Conservation (phyloP, 37 sponge, comb jelly and placozoan genomes). For the Axinella damicornis region DNA sequence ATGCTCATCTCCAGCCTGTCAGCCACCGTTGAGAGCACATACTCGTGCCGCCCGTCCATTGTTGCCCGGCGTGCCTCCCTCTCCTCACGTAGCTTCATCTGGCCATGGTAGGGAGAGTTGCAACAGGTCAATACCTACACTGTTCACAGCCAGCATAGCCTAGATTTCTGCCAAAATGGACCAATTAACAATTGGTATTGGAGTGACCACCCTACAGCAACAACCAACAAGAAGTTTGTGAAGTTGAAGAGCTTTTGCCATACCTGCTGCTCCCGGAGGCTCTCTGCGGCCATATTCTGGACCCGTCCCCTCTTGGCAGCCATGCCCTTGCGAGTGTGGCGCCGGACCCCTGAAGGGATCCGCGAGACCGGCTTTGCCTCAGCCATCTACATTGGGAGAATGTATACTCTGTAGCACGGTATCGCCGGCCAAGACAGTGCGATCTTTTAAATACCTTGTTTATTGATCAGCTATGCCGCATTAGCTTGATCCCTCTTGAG, state of each 20-base stretch:
- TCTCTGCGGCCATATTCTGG: conserved; percentile 19
- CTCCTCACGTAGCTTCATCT: conserved; percentile 74
- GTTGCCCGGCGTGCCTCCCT: conserved; percentile 84
- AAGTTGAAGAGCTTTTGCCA: too few species aligned
- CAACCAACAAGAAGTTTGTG: too few species aligned
- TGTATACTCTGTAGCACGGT: too few species aligned
- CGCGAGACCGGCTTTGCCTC: neutral
- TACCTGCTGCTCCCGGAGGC: conserved; percentile 69
- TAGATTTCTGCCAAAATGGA: too few species aligned
- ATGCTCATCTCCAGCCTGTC: conserved; percentile 77
- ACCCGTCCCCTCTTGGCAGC: conserved; percentile 23
- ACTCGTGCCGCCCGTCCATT: conserved; percentile 92
- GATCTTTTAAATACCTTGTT: too few species aligned
- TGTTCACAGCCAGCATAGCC: too few species aligned
- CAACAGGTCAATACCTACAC: neutral
- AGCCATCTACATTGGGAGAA: neutral
- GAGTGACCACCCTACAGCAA: too few species aligned
- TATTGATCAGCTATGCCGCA: too few species aligned
- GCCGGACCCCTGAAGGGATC: conserved; percentile 33
- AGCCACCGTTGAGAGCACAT: conserved; percentile 78
- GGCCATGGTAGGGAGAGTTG: neutral
- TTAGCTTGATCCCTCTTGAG: too few species aligned
- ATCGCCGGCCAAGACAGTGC: too few species aligned
- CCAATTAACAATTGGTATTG: too few species aligned
- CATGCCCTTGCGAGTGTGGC: conserved; percentile 27